These are phyloP conservation scores for Xanthostigma xanthostigma DNA, from an alignment of 2,888 invertebrate species.

Conservation along the genomic window DNA sequence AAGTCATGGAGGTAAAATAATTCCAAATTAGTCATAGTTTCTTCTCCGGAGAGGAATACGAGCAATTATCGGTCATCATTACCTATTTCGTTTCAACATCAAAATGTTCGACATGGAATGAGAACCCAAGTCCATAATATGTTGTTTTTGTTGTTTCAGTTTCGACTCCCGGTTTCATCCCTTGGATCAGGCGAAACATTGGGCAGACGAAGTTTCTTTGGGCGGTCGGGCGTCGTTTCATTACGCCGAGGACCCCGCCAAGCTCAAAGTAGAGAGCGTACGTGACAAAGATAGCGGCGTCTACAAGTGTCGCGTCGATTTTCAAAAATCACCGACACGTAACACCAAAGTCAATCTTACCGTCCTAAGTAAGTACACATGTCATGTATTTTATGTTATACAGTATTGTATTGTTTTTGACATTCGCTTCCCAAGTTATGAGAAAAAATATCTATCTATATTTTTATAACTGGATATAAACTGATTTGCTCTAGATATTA, in stretches of 20 bases:
- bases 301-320: slow-evolving; percentile 81
- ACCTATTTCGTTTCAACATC: too few species aligned
- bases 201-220: slow-evolving; percentile 62
- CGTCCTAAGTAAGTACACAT: slow-evolving; percentile 62
- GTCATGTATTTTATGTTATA: too few species aligned
- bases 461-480: background rate
- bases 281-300: slow-evolving; percentile 62
- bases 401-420: too few species aligned
- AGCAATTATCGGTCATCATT: too few species aligned
- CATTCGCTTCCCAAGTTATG: too few species aligned
- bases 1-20: too few species aligned
- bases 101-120: too few species aligned
- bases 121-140: background rate
- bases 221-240: slow-evolving; percentile 64
- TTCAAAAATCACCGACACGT: slow-evolving; percentile 75
- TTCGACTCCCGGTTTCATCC: slow-evolving; percentile 59
- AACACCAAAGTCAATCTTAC: slow-evolving; percentile 78
- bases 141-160: slow-evolving; percentile 29
- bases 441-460: too few species aligned
- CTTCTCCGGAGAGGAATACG: too few species aligned
- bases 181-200: slow-evolving; percentile 61
- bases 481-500: too few species aligned
- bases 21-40: too few species aligned
- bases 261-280: slow-evolving; percentile 59
- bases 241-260: slow-evolving; percentile 57